These are phyloP conservation scores for Scartelaos histophorus DNA, from an alignment of 2,113 vertebrate species.

Conservation along the genomic window DNA sequence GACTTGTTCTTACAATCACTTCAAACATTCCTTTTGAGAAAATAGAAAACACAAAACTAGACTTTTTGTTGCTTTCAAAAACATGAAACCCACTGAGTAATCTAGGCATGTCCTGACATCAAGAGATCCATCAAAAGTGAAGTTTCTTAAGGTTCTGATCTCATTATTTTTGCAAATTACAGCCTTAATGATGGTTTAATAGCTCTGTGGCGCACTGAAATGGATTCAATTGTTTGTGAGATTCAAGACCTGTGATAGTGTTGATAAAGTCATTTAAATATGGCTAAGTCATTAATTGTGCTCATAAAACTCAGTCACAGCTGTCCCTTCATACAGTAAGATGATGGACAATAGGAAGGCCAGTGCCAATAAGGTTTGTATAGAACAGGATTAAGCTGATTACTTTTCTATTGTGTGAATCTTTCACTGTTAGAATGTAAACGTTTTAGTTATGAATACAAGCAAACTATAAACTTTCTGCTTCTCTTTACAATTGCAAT, in stretches of 20 bases:
- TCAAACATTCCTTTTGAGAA: conserved; percentile 37
- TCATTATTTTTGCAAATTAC: conserved; percentile 45
- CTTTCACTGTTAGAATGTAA: neutral
- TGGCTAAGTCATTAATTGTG: conserved; percentile 37
- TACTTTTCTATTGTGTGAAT: neutral
- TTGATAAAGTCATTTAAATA: conserved; percentile 41
- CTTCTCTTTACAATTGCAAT: neutral
- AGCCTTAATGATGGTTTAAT: conserved; percentile 44
- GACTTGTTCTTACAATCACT: conserved; percentile 55
- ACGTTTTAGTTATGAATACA: neutral
- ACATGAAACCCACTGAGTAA: conserved; percentile 10
- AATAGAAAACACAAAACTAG: conserved; percentile 24
- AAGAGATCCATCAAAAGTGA: conserved; percentile 39
- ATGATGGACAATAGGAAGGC: conserved; percentile 30
- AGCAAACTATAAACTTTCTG: neutral
- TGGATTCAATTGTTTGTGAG: conserved; percentile 45
- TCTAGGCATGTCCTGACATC: conserved; percentile 13
- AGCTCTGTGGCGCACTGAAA: conserved; percentile 18
- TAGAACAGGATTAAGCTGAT: conserved; percentile 11
- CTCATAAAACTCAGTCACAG: conserved; percentile 34
- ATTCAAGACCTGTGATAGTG: conserved; percentile 35
- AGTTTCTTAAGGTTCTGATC: conserved; percentile 35
- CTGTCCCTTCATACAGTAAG: conserved; percentile 23
- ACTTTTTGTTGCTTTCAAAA: conserved; percentile 37
- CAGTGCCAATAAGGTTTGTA: conserved; percentile 18